These are phyloP conservation scores for Caenorhabditis panamensis DNA, from an alignment of 2,888 invertebrate species.

Conservation along the genomic window DNA sequence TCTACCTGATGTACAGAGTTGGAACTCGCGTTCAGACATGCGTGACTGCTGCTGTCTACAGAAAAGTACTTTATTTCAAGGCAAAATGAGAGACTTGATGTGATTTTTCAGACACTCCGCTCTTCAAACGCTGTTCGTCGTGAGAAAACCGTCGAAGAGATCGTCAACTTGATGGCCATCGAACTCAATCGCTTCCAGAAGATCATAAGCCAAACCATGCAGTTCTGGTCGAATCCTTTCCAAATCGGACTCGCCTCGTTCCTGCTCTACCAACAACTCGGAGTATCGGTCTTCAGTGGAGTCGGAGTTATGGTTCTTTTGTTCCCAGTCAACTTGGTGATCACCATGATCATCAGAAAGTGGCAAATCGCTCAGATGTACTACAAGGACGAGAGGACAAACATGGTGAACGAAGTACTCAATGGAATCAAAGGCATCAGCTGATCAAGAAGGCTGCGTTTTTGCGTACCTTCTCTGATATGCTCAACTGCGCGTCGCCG, in stretches of 20 bases:
- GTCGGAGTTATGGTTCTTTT: conserved; percentile 94
- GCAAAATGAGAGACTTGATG: no score
- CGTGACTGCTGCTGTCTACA: conserved; percentile 79
- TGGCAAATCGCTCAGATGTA: conserved; percentile 88
- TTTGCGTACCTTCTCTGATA: conserved; percentile 78
- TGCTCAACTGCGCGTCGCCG: conserved; percentile 80
- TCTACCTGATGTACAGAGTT: conserved; percentile 79
- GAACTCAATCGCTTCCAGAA: conserved; percentile 83
- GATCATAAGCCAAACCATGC: conserved; percentile 80
- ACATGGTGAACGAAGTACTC: conserved; percentile 93
- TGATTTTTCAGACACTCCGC: conserved; percentile 79
- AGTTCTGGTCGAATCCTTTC: conserved; percentile 80
- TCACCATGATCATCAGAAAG: conserved; percentile 79
- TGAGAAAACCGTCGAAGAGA: conserved; percentile 83
- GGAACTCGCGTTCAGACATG: conserved; percentile 79
- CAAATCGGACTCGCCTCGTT: conserved; percentile 73
- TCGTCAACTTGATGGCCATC: conserved; percentile 84
- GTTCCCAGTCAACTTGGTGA: conserved; percentile 84
- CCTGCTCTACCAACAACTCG: conserved; percentile 83
- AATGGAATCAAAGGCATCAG: conserved; percentile 88
- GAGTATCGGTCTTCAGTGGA: conserved; percentile 93
- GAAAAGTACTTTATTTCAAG: no score
- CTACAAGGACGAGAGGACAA: conserved; percentile 93
- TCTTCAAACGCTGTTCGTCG: conserved; percentile 83
- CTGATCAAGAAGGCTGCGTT: conserved; percentile 78